A percentile compares a stretch with the other conserved stretches of the same genome.
These are phyloP conservation scores for Mythimna ferrago DNA, from an alignment of 2,888 invertebrate species.

Conservation along the genomic window DNA sequence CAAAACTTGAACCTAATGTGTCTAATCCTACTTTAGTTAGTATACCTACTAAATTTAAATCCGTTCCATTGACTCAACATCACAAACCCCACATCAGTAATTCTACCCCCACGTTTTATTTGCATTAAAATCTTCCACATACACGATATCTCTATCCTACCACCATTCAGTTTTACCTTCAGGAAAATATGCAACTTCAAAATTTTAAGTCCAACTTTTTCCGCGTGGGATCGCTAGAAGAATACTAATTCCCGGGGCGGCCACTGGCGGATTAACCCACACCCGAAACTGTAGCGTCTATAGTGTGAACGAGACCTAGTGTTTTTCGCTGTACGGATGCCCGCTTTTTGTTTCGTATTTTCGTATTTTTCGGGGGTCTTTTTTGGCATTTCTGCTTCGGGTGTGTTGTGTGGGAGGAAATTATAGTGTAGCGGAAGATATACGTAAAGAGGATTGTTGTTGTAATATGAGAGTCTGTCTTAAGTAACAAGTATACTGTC, in stretches of 20 bases:
- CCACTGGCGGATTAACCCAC: constrained; percentile 69
- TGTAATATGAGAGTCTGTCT: neutral
- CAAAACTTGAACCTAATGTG: neutral
- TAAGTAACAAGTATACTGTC: neutral
- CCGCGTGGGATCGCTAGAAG: constrained; percentile 69
- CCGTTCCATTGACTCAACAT: neutral
- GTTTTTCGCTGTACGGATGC: constrained; percentile 53
- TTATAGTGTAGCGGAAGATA: constrained; percentile 15
- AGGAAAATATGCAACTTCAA: constrained; percentile 67
- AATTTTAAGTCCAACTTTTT: constrained; percentile 74
- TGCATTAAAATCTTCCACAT: constrained; percentile 48
- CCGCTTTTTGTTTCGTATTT: constrained; percentile 53
- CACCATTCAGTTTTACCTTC: constrained; percentile 55
- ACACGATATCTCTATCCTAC: constrained; percentile 45
- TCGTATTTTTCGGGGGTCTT: constrained; percentile 39
- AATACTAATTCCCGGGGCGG: constrained; percentile 74
- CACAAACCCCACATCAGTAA: constrained; percentile 12
- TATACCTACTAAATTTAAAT: neutral
- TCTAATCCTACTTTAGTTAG: neutral
- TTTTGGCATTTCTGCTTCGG: constrained; percentile 37
- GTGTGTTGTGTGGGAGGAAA: constrained; percentile 13
- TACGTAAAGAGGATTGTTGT: neutral
- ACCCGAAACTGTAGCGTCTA: constrained; percentile 64
- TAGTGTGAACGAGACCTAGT: constrained; percentile 64
- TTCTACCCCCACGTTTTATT: constrained; percentile 36